Conservation (phyloP, 2,113 vertebrate species). For the Osmerus eperlanus region DNA sequence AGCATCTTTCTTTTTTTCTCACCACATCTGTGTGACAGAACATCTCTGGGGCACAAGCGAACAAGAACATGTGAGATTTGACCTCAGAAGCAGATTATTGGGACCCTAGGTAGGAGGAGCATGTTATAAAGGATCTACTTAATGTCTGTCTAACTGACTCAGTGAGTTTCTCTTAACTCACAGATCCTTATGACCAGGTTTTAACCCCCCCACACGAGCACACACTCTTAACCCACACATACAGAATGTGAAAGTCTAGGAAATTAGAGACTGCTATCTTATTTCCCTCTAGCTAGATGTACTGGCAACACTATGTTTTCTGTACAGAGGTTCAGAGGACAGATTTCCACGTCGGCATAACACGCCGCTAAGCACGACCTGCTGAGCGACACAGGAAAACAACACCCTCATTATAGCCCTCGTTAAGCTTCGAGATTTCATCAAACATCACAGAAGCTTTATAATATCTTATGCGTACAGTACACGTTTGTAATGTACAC, state of each 20-base stretch:
- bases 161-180: conserved; percentile 2
- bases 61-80: conserved; percentile 56
- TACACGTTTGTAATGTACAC: neutral
- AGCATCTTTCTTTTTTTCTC: neutral
- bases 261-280: too few relatives aligned
- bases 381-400: neutral
- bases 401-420: neutral
- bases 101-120: neutral
- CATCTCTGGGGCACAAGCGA: conserved; percentile 23
- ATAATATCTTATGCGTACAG: neutral
- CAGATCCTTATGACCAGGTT: conserved; percentile 38
- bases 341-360: neutral
- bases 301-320: too few relatives aligned
- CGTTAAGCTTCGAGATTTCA: neutral
- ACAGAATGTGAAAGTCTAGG: too few relatives aligned
- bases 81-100: conserved; percentile 51
- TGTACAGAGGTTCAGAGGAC: too few relatives aligned
- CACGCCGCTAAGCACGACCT: neutral
- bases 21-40: neutral
- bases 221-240: too few relatives aligned
- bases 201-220: neutral
- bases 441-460: neutral
- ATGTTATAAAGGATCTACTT: conserved; percentile 27
- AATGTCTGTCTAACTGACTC: conserved; percentile 13
- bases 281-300: too few relatives aligned